These are phyloP conservation scores for Microtus oregoni DNA, from an alignment of 2,113 vertebrate species.

Conservation along the genomic window DNA sequence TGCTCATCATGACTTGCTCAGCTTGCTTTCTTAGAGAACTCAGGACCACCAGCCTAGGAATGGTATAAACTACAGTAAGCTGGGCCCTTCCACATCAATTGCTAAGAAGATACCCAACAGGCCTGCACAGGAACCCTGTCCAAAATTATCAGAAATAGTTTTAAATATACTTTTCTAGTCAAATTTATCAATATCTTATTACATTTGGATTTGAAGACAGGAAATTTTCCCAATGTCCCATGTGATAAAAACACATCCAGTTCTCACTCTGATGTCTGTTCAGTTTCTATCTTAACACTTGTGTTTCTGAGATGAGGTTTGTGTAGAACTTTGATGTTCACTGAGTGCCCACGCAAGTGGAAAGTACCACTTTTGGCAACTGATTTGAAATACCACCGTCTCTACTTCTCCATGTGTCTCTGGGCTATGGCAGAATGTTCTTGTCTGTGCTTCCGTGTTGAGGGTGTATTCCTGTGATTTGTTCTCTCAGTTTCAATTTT, in stretches of 20 bases:
- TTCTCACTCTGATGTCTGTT: not conserved
- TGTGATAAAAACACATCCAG: not conserved
- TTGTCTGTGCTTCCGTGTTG: not conserved
- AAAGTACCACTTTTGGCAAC: not conserved
- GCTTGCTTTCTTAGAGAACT: not conserved
- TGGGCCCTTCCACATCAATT: not conserved
- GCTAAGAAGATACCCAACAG: not conserved
- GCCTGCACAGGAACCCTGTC: not conserved
- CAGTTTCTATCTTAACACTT: not conserved
- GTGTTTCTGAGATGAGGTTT: not conserved
- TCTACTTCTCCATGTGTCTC: not conserved
- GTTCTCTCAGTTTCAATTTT: not conserved
- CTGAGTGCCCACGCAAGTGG: not conserved
- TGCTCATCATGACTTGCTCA: not conserved
- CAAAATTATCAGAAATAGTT: not conserved
- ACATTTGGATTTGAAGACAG: not conserved
- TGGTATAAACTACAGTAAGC: not conserved
- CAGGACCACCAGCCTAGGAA: not conserved
- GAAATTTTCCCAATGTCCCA: not conserved
- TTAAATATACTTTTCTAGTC: not conserved
- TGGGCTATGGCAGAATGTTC: not conserved
- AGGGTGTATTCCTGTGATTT: not conserved
- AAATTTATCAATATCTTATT: constrained; percentile 12
- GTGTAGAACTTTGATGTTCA: not conserved
- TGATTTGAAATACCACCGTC: not conserved